Conservation (phyloP, 2,113 vertebrate genomes). For the Castor canadensis region DNA sequence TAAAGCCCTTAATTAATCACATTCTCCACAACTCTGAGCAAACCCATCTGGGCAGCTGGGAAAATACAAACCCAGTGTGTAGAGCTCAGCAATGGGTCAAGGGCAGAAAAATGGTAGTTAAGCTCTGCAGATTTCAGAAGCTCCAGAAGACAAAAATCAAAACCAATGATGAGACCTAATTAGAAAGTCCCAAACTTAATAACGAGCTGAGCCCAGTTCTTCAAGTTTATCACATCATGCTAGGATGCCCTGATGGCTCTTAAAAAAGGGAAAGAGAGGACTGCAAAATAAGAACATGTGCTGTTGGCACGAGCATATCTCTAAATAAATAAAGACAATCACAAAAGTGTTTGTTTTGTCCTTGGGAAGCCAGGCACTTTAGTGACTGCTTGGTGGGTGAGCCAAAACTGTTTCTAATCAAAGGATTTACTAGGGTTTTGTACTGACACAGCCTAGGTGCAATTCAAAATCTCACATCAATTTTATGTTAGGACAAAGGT, state of each 20-base stretch:
- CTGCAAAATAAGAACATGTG: background rate
- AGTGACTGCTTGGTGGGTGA: background rate
- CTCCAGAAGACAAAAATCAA: background rate
- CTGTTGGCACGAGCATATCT: background rate
- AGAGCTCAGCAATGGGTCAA: background rate
- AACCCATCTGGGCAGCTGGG: background rate
- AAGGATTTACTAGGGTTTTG: constrained; percentile 22
- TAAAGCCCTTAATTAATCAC: constrained; percentile 43
- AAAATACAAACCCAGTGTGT: background rate
- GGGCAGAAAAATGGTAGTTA: background rate
- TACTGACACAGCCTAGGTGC: background rate
- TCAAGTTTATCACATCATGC: background rate
- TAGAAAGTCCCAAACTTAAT: background rate
- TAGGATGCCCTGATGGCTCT: background rate
- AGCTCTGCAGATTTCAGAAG: background rate
- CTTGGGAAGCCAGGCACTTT: background rate
- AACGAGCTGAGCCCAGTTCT: background rate
- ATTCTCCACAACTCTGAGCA: constrained; percentile 36
- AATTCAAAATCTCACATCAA: background rate
- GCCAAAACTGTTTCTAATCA: background rate
- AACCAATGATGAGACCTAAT: background rate
- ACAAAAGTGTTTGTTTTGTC: constrained; percentile 10
- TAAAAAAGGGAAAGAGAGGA: background rate
- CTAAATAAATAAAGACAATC: background rate
- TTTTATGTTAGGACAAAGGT: background rate